Evolutionary conservation across 1,140 invertebrate genomes (phyloP).

Genomic region (Aphelinus certus): DNA sequence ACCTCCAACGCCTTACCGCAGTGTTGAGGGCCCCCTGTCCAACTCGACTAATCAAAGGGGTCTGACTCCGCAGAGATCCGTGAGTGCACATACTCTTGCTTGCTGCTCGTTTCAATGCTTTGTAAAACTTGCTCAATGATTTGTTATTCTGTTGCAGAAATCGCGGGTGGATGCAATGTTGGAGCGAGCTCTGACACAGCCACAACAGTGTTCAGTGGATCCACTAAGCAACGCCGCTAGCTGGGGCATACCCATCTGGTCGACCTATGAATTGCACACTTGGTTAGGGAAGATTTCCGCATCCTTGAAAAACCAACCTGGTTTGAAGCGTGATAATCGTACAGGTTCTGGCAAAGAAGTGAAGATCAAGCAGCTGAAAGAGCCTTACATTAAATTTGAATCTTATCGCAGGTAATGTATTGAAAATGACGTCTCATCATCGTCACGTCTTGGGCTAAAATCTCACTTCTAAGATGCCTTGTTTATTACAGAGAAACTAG

Average conservation of each 20-base stretch:
- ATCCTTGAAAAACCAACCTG: constrained; percentile 54
- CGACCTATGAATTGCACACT: constrained; percentile 67
- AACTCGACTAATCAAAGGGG: constrained; percentile 60
- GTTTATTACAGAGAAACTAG: constrained; percentile 56
- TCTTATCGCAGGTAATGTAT: constrained; percentile 59
- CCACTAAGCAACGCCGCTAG: constrained; percentile 66
- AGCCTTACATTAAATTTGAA: constrained; percentile 67
- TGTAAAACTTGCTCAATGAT: neutral
- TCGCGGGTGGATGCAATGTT: constrained; percentile 77
- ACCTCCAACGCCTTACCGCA: constrained; percentile 61
- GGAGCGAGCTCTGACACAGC: constrained; percentile 70
- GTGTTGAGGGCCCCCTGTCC: constrained; percentile 61
- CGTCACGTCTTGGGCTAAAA: too few species aligned
- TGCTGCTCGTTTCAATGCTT: constrained; percentile 22
- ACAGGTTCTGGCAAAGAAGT: constrained; percentile 51
- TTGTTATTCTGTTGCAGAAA: constrained; percentile 57
- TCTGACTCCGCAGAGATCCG: constrained; percentile 63
- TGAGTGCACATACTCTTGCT: constrained; percentile 47
- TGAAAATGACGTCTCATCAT: neutral
- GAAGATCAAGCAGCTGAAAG: constrained; percentile 60
- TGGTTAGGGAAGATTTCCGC: constrained; percentile 63
- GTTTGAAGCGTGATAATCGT: constrained; percentile 49
- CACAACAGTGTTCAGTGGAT: constrained; percentile 67
- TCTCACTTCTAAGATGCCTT: constrained; percentile 17
- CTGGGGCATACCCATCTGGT: constrained; percentile 71